Evolutionary conservation across 2,113 vertebrate species (phyloP).

Genomic region (Fregetta grallaria): DNA sequence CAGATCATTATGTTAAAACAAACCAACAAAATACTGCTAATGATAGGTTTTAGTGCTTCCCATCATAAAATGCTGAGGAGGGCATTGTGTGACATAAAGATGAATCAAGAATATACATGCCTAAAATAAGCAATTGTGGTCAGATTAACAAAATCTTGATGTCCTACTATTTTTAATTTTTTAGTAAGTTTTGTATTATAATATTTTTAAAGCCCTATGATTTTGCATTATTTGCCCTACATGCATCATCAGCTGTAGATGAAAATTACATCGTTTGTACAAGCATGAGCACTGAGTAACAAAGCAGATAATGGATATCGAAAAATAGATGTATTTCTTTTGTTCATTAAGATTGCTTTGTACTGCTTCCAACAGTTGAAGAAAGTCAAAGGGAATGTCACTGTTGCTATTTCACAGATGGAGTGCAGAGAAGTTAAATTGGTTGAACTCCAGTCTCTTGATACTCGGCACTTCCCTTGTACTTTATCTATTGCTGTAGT

Average conservation of each 20-base stretch:
- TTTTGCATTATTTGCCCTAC: conserved; percentile 1
- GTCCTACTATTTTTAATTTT: not conserved
- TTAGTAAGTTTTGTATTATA: not conserved
- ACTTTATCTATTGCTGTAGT: not conserved
- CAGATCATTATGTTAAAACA: not conserved
- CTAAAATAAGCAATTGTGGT: not conserved
- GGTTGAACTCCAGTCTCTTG: conserved; percentile 11
- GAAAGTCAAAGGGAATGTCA: conserved; percentile 3
- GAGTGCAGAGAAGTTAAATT: not conserved
- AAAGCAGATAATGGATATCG: conserved; percentile 19
- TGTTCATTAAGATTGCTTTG: conserved; percentile 1
- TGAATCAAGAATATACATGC: not conserved
- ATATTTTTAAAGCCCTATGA: not conserved
- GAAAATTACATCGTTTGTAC: not conserved
- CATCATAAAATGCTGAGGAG: not conserved
- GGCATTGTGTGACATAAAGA: not conserved
- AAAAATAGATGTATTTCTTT: not conserved
- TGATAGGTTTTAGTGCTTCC: not conserved
- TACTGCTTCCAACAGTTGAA: conserved; percentile 22
- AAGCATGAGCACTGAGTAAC: not conserved
- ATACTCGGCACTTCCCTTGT: not conserved
- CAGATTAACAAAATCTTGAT: not conserved
- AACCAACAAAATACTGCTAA: conserved; percentile 34
- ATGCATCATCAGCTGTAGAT: not conserved
- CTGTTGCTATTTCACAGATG: conserved; percentile 25